A percentile compares a stretch with the other conserved stretches of the same genome.
Evolutionary conservation across 2,888 invertebrate species (phyloP).

Genomic region (Entomobrya proxima): DNA sequence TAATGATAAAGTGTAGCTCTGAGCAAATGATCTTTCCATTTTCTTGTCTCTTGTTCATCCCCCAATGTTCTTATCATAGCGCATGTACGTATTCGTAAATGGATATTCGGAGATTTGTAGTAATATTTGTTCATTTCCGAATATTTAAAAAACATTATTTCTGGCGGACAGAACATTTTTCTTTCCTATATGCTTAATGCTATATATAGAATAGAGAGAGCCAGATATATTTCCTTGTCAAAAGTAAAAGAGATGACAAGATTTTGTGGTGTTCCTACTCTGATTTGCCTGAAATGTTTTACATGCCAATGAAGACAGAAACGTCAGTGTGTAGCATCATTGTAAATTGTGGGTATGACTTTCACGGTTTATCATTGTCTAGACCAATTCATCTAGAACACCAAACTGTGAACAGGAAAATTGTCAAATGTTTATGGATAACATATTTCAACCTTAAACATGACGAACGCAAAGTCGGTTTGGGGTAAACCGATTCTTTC

Average conservation of each 20-base stretch:
- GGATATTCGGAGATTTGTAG: slow-evolving; percentile 1
- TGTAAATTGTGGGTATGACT: neutral
- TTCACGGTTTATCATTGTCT: neutral
- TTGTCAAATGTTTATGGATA: no score
- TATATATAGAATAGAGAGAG: slow-evolving; percentile 13
- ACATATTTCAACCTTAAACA: no score
- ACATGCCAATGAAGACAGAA: neutral
- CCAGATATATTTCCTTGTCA: slow-evolving; percentile 14
- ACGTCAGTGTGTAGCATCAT: neutral
- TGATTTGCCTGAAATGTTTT: neutral
- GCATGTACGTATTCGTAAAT: neutral
- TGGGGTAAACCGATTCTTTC: no score
- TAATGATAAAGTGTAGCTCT: slow-evolving; percentile 45
- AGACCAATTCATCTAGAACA: no score
- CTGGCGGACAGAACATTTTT: slow-evolving; percentile 16
- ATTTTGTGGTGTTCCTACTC: neutral
- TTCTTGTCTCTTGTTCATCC: slow-evolving; percentile 51
- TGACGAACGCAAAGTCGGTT: no score
- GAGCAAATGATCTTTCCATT: slow-evolving; percentile 57
- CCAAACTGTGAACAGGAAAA: no score
- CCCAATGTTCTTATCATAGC: slow-evolving; percentile 6
- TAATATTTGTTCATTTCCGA: slow-evolving; percentile 30
- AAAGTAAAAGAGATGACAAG: neutral
- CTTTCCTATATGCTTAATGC: neutral
- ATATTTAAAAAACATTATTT: slow-evolving; percentile 22